Conservation (phyloP, 2,888 invertebrate genomes). For the Polietes domitor region DNA sequence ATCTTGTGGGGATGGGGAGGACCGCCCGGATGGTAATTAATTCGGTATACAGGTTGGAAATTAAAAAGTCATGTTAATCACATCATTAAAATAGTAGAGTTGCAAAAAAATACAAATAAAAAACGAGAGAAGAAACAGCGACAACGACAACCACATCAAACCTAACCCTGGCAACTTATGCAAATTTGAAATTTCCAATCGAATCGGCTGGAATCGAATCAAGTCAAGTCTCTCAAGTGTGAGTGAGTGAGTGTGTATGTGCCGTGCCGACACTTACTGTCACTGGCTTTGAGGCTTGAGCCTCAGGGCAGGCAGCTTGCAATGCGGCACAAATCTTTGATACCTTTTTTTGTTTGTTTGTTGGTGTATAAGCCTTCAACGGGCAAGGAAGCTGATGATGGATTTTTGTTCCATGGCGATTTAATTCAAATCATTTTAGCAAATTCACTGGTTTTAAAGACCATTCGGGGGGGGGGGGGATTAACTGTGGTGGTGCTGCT, state of each 20-base stretch:
- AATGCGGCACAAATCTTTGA: slow-evolving; percentile 62
- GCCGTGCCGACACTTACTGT: slow-evolving; percentile 52
- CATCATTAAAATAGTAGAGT: slow-evolving; percentile 81
- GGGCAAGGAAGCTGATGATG: slow-evolving; percentile 9
- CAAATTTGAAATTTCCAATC: slow-evolving; percentile 42
- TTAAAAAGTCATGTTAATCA: slow-evolving; percentile 81
- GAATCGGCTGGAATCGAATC: slow-evolving; percentile 11
- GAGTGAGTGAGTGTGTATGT: not conserved
- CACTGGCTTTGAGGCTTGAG: not conserved
- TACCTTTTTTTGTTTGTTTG: slow-evolving; percentile 12
- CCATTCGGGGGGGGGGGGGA: slow-evolving; percentile 51
- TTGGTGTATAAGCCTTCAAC: not conserved
- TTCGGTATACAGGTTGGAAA: slow-evolving; percentile 79
- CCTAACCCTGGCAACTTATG: slow-evolving; percentile 50
- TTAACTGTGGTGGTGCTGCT: slow-evolving; percentile 35
- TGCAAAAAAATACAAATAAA: slow-evolving; percentile 64
- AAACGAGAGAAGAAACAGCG: not conserved
- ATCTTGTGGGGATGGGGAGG: slow-evolving; percentile 51
- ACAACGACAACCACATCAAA: not conserved
- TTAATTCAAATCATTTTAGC: slow-evolving; percentile 37
- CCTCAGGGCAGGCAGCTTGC: slow-evolving; percentile 19
- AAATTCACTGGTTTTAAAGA: slow-evolving; percentile 42
- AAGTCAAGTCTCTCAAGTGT: not conserved
- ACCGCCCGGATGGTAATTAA: slow-evolving; percentile 81
- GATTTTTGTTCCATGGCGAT: slow-evolving; percentile 1